These are phyloP conservation scores for Stenichneumon culpator DNA, from an alignment of 2,888 invertebrate genomes.

Conservation along the genomic window DNA sequence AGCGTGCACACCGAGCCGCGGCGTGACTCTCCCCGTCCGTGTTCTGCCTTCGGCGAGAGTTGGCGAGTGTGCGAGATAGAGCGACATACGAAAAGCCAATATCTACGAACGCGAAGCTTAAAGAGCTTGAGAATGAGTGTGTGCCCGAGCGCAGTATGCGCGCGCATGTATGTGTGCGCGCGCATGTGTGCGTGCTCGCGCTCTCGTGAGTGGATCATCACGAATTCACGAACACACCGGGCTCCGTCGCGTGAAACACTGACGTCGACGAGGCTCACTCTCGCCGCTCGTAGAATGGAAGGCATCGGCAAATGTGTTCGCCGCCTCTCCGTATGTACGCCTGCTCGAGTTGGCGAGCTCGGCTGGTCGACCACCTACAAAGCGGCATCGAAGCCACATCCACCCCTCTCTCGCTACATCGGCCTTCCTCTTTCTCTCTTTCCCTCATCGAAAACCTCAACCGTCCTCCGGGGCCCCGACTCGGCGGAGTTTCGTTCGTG, in stretches of 20 bases:
- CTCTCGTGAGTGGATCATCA: constrained; percentile 16
- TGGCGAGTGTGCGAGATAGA: constrained; percentile 1
- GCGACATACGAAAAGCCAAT: constrained; percentile 4
- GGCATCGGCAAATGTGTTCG: not conserved
- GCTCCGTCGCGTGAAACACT: not conserved
- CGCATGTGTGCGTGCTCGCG: not conserved
- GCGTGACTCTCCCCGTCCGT: constrained; percentile 9
- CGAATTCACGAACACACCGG: constrained; percentile 19
- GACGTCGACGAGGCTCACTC: not conserved
- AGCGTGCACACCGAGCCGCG: constrained; percentile 17
- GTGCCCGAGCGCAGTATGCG: not conserved
- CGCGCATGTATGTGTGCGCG: not conserved
- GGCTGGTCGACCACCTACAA: constrained; percentile 58
- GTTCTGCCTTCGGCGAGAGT: constrained; percentile 5
- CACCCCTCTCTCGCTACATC: constrained; percentile 12
- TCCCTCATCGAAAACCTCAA: constrained; percentile 40
- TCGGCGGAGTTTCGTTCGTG: constrained; percentile 65
- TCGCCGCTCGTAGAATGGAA: not conserved
- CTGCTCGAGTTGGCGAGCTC: constrained; percentile 45
- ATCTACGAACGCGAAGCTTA: not conserved
- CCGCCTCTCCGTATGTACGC: not conserved
- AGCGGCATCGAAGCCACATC: constrained; percentile 38
- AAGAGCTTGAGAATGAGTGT: not conserved
- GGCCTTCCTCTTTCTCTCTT: constrained; percentile 25
- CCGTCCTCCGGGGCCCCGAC: constrained; percentile 46